Base-by-base conservation (phyloP, 2,888 invertebrate genomes). In the Ctena decussata region DNA sequence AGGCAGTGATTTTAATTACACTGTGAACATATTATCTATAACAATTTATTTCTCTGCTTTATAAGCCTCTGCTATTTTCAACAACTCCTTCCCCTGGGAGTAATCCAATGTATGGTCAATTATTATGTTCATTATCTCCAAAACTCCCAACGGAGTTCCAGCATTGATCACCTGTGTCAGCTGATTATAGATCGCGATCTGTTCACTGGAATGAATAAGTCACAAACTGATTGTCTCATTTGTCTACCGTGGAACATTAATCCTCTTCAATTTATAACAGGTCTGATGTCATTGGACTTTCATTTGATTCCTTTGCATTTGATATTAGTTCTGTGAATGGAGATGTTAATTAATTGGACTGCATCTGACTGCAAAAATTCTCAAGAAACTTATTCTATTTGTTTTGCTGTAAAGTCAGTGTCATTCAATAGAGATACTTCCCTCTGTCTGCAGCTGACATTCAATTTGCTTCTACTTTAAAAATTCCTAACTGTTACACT, bases 41-140 rank as follows among this genome's bases (percentile, higher is more conserved):
- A 21, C 30, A 65, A 65, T 65, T 53, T 65, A 18, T 65, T 65
- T 65, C 35, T 30, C 21, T 35, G 35, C 35, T 35, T 65, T 65
- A 18, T n/a, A 21, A 65, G 21, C 35, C 65, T 65, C 27, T 12
- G 65, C 65, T 65, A 65, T 65, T 65, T 18, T 35, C 65, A 32
- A 1, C 35, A 65, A 21, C 21, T 65, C 6, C 21, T 11, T 35
- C 65, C 18, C 65, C 21, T 35, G 65, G 65, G 65, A 65, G 65
- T 30, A 65, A 65, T 35, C 18, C 30, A n/a, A 35, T 65, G 65
- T 65, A 65, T 65, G 65, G 65, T 65, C 65, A 65, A 65, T 65
- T 65, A 65, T 65, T 32, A 35, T 65, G 65, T 35, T 65, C 65
- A 65, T 65, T 65, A 65, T 65, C 35, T 35, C 18, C 24, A 18